Evolutionary conservation across 1,140 invertebrate species (phyloP).

Genomic region (Drosophila albomicans): DNA sequence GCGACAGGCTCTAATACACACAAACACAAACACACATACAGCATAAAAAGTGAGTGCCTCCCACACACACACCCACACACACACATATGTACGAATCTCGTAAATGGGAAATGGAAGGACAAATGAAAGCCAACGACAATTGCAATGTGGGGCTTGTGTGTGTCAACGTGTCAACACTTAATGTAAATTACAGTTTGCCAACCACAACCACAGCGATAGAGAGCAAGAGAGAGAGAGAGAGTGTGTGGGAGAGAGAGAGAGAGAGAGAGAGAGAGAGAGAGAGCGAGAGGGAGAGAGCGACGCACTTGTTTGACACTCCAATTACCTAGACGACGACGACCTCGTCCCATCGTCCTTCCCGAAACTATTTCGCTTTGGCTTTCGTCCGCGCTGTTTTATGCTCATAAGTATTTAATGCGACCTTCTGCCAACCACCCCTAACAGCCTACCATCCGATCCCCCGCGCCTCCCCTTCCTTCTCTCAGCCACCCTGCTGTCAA

Average conservation of each 20-base stretch:
- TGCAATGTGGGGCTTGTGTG: slow-evolving; percentile 51
- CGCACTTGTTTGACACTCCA: slow-evolving; percentile 49
- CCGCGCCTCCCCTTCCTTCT: background rate
- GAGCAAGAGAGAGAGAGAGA: background rate
- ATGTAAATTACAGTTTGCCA: slow-evolving; percentile 77
- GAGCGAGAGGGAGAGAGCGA: background rate
- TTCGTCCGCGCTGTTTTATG: slow-evolving; percentile 41
- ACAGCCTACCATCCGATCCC: background rate
- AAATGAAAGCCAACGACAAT: slow-evolving; percentile 58
- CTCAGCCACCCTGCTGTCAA: slow-evolving; percentile 23
- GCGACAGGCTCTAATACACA: slow-evolving; percentile 33
- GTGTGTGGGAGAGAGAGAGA: background rate
- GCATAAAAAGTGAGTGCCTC: slow-evolving; percentile 33
- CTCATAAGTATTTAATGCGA: slow-evolving; percentile 57
- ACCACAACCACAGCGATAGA: slow-evolving; percentile 45
- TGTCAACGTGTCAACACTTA: slow-evolving; percentile 74
- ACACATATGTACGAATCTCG: background rate
- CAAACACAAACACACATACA: background rate
- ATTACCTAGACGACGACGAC: slow-evolving; percentile 75
- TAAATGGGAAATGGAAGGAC: slow-evolving; percentile 28
- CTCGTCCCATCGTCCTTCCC: slow-evolving; percentile 53
- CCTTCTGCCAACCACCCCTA: slow-evolving; percentile 34
- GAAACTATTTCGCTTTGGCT: slow-evolving; percentile 30
- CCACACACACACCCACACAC: slow-evolving; percentile 3
- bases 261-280: background rate